Percentiles rank a stretch among this genome's conserved stretches.
Evolutionary conservation across 2,797 vertebrate species (phyloP).

Genomic region (Malurus splendens): DNA sequence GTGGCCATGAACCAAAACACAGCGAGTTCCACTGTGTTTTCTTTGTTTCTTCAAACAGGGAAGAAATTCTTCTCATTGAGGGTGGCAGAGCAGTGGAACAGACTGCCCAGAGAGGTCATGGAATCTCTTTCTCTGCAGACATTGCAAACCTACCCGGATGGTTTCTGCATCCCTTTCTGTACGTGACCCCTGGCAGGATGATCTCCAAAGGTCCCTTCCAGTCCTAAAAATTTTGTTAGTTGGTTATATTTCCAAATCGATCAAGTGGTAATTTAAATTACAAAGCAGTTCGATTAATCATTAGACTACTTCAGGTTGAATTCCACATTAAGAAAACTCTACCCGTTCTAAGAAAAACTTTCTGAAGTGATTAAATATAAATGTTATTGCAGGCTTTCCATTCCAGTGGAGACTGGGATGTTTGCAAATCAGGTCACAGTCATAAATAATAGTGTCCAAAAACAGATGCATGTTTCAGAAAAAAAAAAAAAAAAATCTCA

Average conservation of each 20-base stretch:
- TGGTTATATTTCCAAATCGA: not conserved
- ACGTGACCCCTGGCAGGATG: not conserved
- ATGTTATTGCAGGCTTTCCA: not conserved
- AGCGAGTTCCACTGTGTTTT: not conserved
- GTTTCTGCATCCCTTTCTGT: not conserved
- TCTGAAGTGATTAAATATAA: not conserved
- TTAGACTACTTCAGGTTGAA: not conserved
- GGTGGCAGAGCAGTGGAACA: not conserved
- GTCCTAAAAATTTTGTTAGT: not conserved
- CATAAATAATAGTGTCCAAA: not conserved
- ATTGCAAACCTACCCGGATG: not conserved
- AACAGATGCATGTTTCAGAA: not conserved
- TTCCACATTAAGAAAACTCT: not conserved
- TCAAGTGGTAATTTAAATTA: not conserved
- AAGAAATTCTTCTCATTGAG: not conserved
- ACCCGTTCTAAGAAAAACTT: not conserved
- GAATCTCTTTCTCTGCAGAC: not conserved
- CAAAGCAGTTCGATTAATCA: not conserved
- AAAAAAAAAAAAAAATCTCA: not conserved
- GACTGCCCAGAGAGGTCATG: too few species aligned
- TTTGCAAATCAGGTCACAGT: not conserved
- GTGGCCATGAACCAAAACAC: not conserved
- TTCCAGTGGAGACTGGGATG: not conserved
- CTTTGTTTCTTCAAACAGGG: accelerated
- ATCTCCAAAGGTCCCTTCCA: not conserved